A percentile compares a stretch with the other conserved stretches of the same genome.
These are phyloP conservation scores for Mactra quadrangularis DNA, from an alignment of 1,140 invertebrate genomes.

Conservation along the genomic window DNA sequence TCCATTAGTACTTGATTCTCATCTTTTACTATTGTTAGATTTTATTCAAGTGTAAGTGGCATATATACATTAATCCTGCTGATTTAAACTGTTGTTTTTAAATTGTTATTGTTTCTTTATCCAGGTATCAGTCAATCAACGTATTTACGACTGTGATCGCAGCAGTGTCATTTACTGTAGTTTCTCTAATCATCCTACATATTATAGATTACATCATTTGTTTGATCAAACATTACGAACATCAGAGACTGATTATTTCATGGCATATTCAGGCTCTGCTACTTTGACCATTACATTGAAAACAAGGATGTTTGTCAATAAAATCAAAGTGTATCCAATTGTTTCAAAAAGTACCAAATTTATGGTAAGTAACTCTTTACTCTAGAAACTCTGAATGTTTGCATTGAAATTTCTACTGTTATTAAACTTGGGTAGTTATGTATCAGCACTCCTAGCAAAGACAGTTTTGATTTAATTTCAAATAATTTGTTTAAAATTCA, in stretches of 20 bases:
- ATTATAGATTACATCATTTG: constrained; percentile 66
- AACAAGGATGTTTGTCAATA: constrained; percentile 67
- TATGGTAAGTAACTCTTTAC: no score
- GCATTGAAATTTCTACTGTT: no score
- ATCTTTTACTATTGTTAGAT: no score
- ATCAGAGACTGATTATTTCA: constrained; percentile 63
- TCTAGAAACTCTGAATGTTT: no score
- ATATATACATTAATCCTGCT: no score
- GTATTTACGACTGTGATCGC: constrained; percentile 1
- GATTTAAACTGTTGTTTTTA: not conserved
- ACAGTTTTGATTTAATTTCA: no score
- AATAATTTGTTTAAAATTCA: no score
- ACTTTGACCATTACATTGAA: constrained; percentile 66
- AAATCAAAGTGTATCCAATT: constrained; percentile 70
- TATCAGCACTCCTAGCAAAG: no score
- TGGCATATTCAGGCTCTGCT: constrained; percentile 37
- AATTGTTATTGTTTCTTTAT: constrained; percentile 3
- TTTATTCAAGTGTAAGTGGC: no score
- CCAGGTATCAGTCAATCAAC: constrained; percentile 16
- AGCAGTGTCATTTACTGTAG: not conserved
- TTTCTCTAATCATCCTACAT: constrained; percentile 27
- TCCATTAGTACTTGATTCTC: no score
- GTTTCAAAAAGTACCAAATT: constrained; percentile 63
- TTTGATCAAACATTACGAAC: constrained; percentile 74
- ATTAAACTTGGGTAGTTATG: no score